Conservation (phyloP, 2,888 invertebrate genomes). For the Rhagonycha lutea region DNA sequence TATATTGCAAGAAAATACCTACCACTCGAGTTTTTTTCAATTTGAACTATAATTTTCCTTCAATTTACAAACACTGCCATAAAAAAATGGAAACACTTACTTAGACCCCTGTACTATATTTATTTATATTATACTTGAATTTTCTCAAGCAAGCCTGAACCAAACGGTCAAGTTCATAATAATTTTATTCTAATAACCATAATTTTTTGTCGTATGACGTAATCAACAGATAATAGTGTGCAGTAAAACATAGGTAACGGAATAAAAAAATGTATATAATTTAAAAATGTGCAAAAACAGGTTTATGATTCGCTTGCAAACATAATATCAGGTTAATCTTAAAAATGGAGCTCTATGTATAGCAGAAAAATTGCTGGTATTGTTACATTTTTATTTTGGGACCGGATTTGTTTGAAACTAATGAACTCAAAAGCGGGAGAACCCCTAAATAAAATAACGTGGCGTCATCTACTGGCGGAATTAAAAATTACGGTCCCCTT, state of each 20-base stretch:
- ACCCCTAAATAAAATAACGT: neutral
- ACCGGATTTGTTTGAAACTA: neutral
- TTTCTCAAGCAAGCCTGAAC: neutral
- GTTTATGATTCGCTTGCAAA: neutral
- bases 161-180: neutral
- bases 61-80: neutral
- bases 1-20: neutral
- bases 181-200: neutral
- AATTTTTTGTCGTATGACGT: neutral
- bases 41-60: neutral
- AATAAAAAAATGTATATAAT: neutral
- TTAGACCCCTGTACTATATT: neutral
- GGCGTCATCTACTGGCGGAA: neutral
- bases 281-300: neutral
- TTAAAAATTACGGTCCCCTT: neutral
- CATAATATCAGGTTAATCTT: neutral
- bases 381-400: neutral
- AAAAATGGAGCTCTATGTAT: neutral
- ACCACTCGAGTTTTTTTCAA: neutral
- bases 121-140: neutral
- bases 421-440: neutral
- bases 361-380: neutral
- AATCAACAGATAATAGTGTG: neutral
- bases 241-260: neutral
- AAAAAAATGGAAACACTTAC: neutral